Conservation (phyloP, 2,113 vertebrate species). For the Nanorana parkeri region DNA sequence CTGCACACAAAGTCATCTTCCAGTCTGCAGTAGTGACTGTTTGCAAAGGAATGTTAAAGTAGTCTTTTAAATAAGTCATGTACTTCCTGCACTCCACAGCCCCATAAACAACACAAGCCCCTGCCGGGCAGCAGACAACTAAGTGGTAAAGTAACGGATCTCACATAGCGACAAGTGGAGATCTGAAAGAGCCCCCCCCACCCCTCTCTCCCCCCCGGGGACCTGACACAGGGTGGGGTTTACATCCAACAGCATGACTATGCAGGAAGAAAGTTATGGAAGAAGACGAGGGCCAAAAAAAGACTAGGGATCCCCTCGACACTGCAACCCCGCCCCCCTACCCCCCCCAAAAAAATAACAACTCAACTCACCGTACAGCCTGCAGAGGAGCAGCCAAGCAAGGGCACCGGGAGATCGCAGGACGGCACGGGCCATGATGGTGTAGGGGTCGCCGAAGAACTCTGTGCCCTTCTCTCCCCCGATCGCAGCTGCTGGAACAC, state of each 20-base stretch:
- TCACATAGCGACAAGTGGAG: background rate
- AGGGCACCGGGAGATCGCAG: background rate
- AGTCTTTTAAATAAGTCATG: background rate
- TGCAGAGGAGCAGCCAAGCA: constrained; percentile 30
- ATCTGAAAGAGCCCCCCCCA: no score
- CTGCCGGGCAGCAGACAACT: background rate
- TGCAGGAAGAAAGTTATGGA: constrained; percentile 13
- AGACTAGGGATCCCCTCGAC: background rate
- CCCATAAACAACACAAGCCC: no score
- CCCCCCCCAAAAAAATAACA: background rate
- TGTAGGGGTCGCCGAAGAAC: background rate
- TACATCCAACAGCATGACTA: background rate
- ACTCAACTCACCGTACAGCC: constrained; percentile 36
- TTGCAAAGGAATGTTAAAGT: constrained; percentile 21
- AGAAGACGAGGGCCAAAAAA: background rate
- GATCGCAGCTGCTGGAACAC: constrained; percentile 20
- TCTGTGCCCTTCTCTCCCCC: constrained; percentile 16
- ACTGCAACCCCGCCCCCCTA: constrained; percentile 22
- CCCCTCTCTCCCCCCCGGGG: background rate
- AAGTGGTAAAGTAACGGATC: constrained; percentile 8
- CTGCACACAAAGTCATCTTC: background rate
- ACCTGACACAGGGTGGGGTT: constrained; percentile 31
- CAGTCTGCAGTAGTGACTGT: background rate
- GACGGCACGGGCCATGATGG: constrained; percentile 9
- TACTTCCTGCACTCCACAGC: constrained; percentile 2